Percentiles rank a stretch among this genome's conserved stretches.
Conservation (phyloP, 2,888 invertebrate genomes). For the Drosophila cognata region DNA sequence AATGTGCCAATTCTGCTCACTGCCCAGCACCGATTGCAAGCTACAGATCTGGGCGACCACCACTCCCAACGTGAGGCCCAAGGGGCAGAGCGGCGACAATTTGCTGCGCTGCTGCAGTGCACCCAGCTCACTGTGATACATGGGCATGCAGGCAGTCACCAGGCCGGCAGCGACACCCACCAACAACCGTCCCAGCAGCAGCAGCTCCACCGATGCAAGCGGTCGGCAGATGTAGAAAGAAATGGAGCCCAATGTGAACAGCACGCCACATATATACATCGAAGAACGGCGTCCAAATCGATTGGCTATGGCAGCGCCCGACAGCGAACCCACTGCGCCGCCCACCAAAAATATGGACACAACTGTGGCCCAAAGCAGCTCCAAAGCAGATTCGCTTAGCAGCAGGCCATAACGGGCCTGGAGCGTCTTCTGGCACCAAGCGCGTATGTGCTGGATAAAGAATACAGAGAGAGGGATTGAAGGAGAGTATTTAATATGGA, state of each 20-base stretch:
- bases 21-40: slow-evolving; percentile 85
- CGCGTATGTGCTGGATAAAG: slow-evolving; percentile 86
- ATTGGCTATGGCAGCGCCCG: slow-evolving; percentile 92
- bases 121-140: slow-evolving; percentile 95
- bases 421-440: slow-evolving; percentile 91
- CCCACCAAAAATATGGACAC: slow-evolving; percentile 96
- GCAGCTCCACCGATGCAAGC: slow-evolving; percentile 90
- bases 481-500: neutral
- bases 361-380: slow-evolving; percentile 91
- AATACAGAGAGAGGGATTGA: neutral
- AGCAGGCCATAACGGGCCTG: slow-evolving; percentile 86
- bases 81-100: slow-evolving; percentile 90
- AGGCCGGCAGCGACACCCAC: slow-evolving; percentile 93
- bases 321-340: slow-evolving; percentile 93
- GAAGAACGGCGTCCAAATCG: slow-evolving; percentile 88
- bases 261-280: slow-evolving; percentile 88
- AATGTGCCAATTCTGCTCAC: slow-evolving; percentile 89
- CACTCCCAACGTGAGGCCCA: slow-evolving; percentile 84
- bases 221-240: slow-evolving; percentile 89
- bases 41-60: slow-evolving; percentile 83
- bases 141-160: slow-evolving; percentile 93
- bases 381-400: slow-evolving; percentile 86
- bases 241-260: slow-evolving; percentile 89
- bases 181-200: slow-evolving; percentile 90
- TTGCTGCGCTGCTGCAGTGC: slow-evolving; percentile 91